Base-by-base conservation (phyloP, 2,888 invertebrate species). In the Eudemis profundana region DNA sequence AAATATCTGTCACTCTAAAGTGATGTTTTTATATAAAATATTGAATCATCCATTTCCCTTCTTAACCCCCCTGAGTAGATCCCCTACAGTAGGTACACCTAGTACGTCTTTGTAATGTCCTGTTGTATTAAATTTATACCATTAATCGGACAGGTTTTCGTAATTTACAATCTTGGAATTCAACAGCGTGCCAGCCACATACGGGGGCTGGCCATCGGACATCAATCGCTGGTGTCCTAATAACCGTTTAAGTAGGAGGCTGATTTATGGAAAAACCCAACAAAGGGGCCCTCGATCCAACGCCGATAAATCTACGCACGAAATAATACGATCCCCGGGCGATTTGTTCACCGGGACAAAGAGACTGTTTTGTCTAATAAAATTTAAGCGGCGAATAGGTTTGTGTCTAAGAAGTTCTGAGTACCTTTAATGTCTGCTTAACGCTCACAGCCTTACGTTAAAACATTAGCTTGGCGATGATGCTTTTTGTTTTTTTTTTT, bases 191-290 rank as follows among this genome's bases (percentile, higher is more conserved):
- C 14, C 50, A 7, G 8, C 47, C 62, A 65, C 64, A 61, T 50
- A 63, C 21, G 63, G 29, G 50, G 50, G 57, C 59, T 44, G 59
- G 59, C 64, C 78, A 72, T 72, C 75, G 84, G 80, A 84, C 85
- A 88, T 89, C 89, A 87, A 86, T 89, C 87, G 83, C 84, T 81
- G 76, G 82, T 80, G 83, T 86, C 87, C 87, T 89, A 89, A 90
- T 90, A 90, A 88, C 86, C 88, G 87, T 86, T 89, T 89, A 89
- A 89, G 87, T 87, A 87, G 86, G 83, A 82, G 80, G 82, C 83
- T 86, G 89, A 90, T 89, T 89, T 90, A 90, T 89, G 86, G 83
- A 83, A 85, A 86, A 87, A 73, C 85, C 89, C 87, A 86, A 90
- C 88, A 89, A 90, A 88, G 81, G 84, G 85, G 84, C 81, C 83